Conservation (phyloP, 92 coral and sea anemone species). For the Meandrina meandrites region DNA sequence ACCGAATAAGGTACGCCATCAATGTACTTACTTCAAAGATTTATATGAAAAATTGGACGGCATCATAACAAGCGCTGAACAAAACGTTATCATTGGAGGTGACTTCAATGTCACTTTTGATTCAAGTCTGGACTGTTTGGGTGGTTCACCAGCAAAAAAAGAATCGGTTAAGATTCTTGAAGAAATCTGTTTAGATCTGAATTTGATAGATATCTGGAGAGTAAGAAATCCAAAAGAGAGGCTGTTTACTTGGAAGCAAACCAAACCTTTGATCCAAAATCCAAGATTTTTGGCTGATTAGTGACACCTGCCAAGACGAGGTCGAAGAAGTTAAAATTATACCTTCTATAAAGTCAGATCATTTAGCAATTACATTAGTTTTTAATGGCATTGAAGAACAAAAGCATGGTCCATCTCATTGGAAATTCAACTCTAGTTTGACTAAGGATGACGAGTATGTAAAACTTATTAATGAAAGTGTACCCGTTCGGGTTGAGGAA, state of each 20-base stretch:
- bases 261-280: background rate
- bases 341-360: slow-evolving; percentile 20
- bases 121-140: slow-evolving; percentile 1
- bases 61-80: no score
- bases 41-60: no score
- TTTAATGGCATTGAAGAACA: background rate
- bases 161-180: slow-evolving; percentile 29
- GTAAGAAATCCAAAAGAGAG: slow-evolving; percentile 27
- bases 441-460: background rate
- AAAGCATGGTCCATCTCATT: slow-evolving; percentile 14
- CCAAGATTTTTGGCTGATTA: background rate
- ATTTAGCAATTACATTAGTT: slow-evolving; percentile 13
- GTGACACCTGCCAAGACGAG: no score
- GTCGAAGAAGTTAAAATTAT: no score
- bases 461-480: slow-evolving; percentile 9
- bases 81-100: no score
- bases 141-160: slow-evolving; percentile 11
- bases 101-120: no score
- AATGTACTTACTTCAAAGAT: no score
- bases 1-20: no score
- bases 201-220: slow-evolving; percentile 32
- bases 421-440: slow-evolving; percentile 27
- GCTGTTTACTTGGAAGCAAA: slow-evolving; percentile 28
- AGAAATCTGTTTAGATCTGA: slow-evolving; percentile 13
- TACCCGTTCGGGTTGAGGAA: background rate